phyloP scores from a whole-genome alignment of 2,113 vertebrate species.

The Chaetodon auriga region DNA sequence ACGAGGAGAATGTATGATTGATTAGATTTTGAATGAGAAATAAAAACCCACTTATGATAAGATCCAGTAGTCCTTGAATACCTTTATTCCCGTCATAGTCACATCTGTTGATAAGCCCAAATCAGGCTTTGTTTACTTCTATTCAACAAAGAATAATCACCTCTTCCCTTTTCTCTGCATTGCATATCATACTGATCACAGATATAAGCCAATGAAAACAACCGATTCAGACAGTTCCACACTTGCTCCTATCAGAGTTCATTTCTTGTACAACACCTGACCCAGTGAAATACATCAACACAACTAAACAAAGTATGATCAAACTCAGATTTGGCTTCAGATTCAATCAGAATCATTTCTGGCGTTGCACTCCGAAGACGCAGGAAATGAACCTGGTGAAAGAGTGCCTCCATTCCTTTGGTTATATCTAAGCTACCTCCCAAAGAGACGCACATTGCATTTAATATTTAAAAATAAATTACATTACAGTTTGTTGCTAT shows the following conservation, averaged over 20 bases:
- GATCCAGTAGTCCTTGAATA: conserved; percentile 19
- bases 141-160: conserved; percentile 57
- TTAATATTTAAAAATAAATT: conserved; percentile 85
- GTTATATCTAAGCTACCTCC: conserved; percentile 70
- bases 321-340: conserved; percentile 72
- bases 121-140: conserved; percentile 45
- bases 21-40: conserved; percentile 51
- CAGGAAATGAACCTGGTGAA: conserved; percentile 44
- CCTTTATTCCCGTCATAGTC: conserved; percentile 37
- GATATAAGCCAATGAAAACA: conserved; percentile 59
- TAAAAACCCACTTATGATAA: conserved; percentile 37
- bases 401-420: conserved; percentile 60
- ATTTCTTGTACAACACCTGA: conserved; percentile 70
- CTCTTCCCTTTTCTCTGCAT: conserved; percentile 18
- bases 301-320: conserved; percentile 72
- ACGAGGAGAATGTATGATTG: neutral
- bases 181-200: conserved; percentile 48
- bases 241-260: conserved; percentile 48
- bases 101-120: conserved; percentile 51
- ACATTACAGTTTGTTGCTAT: conserved; percentile 74
- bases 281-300: conserved; percentile 66
- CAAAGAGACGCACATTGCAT: conserved; percentile 76
- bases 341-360: conserved; percentile 74
- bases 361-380: conserved; percentile 43
- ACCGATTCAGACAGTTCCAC: conserved; percentile 60